Conservation (phyloP, 2,113 vertebrate genomes). For the Mungos mungo region DNA sequence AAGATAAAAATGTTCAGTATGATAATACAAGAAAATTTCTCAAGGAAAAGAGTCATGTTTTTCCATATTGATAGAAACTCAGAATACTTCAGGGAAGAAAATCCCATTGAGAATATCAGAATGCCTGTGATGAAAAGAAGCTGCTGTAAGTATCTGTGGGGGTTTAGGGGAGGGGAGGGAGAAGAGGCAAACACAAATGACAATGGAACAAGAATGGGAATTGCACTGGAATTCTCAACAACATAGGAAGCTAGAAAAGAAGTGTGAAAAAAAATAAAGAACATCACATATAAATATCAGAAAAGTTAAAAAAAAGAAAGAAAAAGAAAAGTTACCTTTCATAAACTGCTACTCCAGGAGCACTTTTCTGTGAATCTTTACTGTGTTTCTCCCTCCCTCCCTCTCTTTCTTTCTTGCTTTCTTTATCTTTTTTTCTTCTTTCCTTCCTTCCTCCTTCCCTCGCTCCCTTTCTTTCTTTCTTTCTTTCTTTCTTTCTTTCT, state of each 20-base stretch:
- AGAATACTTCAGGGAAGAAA: too few species aligned
- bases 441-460: background rate
- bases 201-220: background rate
- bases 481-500: background rate
- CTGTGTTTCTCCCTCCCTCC: background rate
- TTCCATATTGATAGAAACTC: background rate
- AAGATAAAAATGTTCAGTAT: background rate
- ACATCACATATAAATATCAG: background rate
- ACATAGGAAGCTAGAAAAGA: background rate
- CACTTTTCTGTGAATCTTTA: background rate
- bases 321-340: background rate
- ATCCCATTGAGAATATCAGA: background rate
- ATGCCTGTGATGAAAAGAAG: background rate
- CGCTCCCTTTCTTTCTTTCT: too few species aligned
- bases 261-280: background rate
- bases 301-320: background rate
- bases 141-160: fast-evolving
- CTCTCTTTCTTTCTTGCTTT: background rate
- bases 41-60: background rate
- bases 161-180: too few species aligned
- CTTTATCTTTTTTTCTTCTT: too few species aligned
- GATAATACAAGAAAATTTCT: background rate
- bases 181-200: background rate
- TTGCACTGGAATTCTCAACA: background rate
- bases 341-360: background rate